Conservation (phyloP, 2,888 invertebrate species). For the Meta bourneti region DNA sequence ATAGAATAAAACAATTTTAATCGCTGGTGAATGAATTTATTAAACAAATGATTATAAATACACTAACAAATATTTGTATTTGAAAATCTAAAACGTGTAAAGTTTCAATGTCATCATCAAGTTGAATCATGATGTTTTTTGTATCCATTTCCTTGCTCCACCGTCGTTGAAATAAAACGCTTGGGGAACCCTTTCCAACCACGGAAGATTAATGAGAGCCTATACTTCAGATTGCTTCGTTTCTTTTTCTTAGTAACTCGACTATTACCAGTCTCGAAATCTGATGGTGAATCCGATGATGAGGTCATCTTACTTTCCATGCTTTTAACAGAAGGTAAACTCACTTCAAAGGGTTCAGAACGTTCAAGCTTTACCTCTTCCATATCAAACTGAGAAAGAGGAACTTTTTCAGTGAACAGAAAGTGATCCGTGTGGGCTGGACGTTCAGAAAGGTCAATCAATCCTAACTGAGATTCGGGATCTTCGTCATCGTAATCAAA, state of each 20-base stretch:
- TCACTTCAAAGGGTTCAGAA: background rate
- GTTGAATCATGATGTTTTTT: background rate
- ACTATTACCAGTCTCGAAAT: background rate
- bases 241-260: background rate
- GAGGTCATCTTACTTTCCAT: background rate
- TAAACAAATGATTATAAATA: no score
- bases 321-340: background rate
- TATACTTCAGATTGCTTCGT: background rate
- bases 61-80: no score
- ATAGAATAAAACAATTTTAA: no score
- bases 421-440: background rate
- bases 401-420: no score
- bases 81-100: no score
- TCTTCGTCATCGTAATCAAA: no score
- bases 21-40: no score
- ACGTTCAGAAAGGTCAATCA: background rate
- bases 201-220: background rate
- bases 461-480: no score
- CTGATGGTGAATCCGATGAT: background rate
- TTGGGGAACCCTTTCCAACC: background rate
- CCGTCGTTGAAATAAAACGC: background rate
- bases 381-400: no score
- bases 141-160: background rate
- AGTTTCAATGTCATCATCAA: no score
- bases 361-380: background rate